phyloP scores from a whole-genome alignment of 2,113 vertebrate genomes.

The Australoheros scitulus region DNA sequence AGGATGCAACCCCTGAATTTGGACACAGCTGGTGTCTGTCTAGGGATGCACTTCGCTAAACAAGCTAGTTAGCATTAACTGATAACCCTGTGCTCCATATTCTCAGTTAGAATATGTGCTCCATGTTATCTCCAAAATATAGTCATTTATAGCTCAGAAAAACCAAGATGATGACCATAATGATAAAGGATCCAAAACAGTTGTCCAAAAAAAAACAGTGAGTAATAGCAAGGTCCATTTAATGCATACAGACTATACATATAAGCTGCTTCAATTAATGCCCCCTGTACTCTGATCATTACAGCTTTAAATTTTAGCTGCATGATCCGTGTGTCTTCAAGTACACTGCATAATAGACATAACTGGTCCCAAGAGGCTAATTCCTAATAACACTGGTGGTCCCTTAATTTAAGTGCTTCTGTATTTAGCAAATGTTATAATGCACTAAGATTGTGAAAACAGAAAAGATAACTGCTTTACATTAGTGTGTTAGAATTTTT shows the following conservation, averaged over 20 bases:
- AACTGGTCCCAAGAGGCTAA: not conserved
- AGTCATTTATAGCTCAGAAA: no score
- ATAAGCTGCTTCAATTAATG: not conserved
- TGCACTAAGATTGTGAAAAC: not conserved
- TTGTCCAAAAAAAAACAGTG: no score
- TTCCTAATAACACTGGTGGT: not conserved
- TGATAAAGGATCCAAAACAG: no score
- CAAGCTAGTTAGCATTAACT: not conserved
- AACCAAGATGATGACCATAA: no score
- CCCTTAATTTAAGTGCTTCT: conserved; percentile 5
- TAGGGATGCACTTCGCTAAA: not conserved
- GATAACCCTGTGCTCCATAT: not conserved
- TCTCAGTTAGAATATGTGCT: not conserved
- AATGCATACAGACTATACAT: no score
- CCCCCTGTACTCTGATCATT: not conserved
- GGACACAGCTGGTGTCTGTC: not conserved
- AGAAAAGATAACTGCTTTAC: not conserved
- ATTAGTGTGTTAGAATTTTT: not conserved
- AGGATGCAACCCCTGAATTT: no score
- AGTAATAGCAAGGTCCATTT: no score
- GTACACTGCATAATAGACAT: not conserved
- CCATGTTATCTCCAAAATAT: not conserved
- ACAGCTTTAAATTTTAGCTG: not conserved
- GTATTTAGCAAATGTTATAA: not conserved
- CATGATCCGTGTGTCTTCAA: not conserved